These are phyloP conservation scores for Falcunculus frontatus DNA, from an alignment of 2,113 vertebrate genomes.

Conservation along the genomic window DNA sequence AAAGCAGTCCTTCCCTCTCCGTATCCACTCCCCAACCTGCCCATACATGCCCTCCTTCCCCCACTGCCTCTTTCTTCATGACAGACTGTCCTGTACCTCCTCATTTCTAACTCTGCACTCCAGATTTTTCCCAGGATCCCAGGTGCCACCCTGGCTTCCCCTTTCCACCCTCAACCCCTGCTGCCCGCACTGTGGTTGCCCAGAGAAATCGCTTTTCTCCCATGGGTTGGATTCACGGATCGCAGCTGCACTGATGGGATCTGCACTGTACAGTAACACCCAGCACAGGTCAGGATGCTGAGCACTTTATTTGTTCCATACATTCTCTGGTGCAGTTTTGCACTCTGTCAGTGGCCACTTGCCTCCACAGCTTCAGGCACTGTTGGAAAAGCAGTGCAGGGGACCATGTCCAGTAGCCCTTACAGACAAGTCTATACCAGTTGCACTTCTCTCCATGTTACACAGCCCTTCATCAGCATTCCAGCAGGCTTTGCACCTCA, in stretches of 20 bases:
- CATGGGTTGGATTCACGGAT: rapidly evolving
- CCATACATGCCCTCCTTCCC: neutral
- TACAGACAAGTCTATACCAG: neutral
- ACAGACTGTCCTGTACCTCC: neutral
- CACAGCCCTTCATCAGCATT: neutral
- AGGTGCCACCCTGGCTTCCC: neutral
- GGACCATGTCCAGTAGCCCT: neutral
- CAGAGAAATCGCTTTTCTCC: neutral
- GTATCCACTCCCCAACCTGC: neutral
- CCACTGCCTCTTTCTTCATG: neutral
- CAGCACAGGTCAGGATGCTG: neutral
- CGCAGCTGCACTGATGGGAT: neutral
- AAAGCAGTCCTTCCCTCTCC: neutral
- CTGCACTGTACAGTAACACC: neutral
- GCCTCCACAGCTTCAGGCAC: neutral
- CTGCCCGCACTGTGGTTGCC: neutral
- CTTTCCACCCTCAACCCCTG: neutral
- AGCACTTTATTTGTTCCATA: neutral
- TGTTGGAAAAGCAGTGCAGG: neutral
- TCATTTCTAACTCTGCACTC: neutral
- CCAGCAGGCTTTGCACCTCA: neutral
- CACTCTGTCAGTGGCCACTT: neutral
- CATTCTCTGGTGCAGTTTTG: neutral
- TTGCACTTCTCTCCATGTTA: neutral
- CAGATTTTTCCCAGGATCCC: neutral